Evolutionary conservation across 2,888 invertebrate genomes (phyloP).

Genomic region (Ptychoptera albimana): DNA sequence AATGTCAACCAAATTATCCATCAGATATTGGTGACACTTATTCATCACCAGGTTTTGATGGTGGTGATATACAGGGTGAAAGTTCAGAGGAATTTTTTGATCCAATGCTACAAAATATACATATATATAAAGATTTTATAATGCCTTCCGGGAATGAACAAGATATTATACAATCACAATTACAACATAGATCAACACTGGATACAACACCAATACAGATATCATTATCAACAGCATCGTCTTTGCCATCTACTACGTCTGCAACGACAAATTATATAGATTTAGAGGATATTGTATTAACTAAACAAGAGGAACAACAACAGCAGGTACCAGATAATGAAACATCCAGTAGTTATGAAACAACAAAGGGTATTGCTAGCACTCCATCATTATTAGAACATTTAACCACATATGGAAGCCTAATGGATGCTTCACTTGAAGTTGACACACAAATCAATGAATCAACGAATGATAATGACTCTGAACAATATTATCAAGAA

Average conservation of each 20-base stretch:
- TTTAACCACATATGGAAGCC: no score
- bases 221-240: background rate
- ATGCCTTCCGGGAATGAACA: background rate
- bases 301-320: no score
- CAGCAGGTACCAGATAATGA: no score
- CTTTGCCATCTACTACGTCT: background rate
- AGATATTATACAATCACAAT: background rate
- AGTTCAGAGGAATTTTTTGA: background rate
- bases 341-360: no score
- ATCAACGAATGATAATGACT: conserved; percentile 9
- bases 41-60: background rate
- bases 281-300: no score
- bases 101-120: background rate
- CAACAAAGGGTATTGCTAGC: no score
- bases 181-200: background rate
- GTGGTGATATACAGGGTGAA: background rate
- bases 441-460: background rate
- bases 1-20: background rate
- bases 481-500: no score
- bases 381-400: no score
- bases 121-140: background rate
- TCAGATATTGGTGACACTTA: background rate
- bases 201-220: background rate
- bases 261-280: background rate
- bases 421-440: background rate